Base-by-base conservation (phyloP, 2,113 vertebrate species). In the Scomber scombrus region DNA sequence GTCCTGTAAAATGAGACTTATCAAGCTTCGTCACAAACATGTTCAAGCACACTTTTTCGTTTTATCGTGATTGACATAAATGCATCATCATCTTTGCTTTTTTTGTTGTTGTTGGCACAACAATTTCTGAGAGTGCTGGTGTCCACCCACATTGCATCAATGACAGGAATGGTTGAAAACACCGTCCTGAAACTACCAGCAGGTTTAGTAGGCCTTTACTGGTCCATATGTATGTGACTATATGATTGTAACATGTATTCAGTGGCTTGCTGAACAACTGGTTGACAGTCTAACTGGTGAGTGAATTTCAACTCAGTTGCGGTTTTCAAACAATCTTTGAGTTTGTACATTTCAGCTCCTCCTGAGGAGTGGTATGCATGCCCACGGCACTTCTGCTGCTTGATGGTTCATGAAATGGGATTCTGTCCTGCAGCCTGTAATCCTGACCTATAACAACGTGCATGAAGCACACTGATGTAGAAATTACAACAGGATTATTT, bases 331-430 rank as follows among this genome's bases (percentile, higher is more conserved):
- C 9, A 6, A 15, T 31, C 29, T 76, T 55, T 47, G 43, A 74
- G 13, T 69, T 79, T 73, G 55, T 58, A 75, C 73, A 49, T 56
- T 50, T 21, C 46, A 23, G 54, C 18, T 50, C 19, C 67, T 80
- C 63, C 58, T 34, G 14, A 54, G 40, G 51, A 80, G 52, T 49
- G 26, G 0, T 70, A 72, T 71, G 43, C 55, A 47, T 40, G 65
- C 70, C 70, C 5, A 1, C 26, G 70, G 55, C 29, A 43, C 46
- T 64, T 78, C 70, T 80, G 67, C 80, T 87, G 87, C 77, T 91
- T 89, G 89, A 93, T 93, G 93, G 88, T 84, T 94, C 92, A 93
- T 93, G 91, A 94, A 94, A 93, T 91, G 85, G 75, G 68, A 90
- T 89, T 82, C 75, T 84, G 73, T 79, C 19, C 69, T 75, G 64